phyloP scores from a whole-genome alignment of 23 tunicate genomes.

The Trididemnum nubilum region DNA sequence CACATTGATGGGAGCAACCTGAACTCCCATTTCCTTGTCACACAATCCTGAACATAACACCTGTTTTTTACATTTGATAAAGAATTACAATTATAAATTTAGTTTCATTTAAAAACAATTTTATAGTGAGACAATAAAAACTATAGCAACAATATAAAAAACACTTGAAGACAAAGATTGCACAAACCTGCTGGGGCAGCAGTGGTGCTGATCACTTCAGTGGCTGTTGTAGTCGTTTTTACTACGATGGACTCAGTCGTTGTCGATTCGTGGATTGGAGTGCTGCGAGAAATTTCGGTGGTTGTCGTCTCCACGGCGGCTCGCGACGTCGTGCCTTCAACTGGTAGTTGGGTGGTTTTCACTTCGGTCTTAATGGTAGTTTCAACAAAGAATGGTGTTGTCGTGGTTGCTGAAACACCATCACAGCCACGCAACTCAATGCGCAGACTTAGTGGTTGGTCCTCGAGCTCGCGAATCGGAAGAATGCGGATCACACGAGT shows the following conservation, averaged over 20 bases:
- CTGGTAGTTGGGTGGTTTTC: slow-evolving; percentile 10
- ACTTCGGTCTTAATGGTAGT: slow-evolving; percentile 36
- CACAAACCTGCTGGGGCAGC: neutral
- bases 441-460: slow-evolving; percentile 41
- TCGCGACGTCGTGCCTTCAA: neutral
- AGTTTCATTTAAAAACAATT: neutral
- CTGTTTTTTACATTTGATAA: too few species aligned
- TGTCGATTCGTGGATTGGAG: slow-evolving; percentile 20
- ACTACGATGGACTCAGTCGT: slow-evolving; percentile 6
- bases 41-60: slow-evolving; percentile 32
- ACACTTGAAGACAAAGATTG: too few species aligned
- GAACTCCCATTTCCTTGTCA: slow-evolving; percentile 55
- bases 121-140: neutral
- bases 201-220: neutral
- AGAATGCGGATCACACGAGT: slow-evolving; percentile 40
- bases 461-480: slow-evolving; percentile 47
- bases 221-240: slow-evolving; percentile 27
- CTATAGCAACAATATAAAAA: neutral
- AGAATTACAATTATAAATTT: neutral
- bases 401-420: slow-evolving; percentile 12
- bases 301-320: slow-evolving; percentile 54
- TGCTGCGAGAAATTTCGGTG: slow-evolving; percentile 11
- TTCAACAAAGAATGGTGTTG: slow-evolving; percentile 36
- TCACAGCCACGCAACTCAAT: slow-evolving; percentile 78
- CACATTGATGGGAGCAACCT: slow-evolving; percentile 26